Percentiles rank a stretch among this genome's conserved stretches.
Conservation (phyloP, 2,888 invertebrate genomes). For the Conistra vaccinii region DNA sequence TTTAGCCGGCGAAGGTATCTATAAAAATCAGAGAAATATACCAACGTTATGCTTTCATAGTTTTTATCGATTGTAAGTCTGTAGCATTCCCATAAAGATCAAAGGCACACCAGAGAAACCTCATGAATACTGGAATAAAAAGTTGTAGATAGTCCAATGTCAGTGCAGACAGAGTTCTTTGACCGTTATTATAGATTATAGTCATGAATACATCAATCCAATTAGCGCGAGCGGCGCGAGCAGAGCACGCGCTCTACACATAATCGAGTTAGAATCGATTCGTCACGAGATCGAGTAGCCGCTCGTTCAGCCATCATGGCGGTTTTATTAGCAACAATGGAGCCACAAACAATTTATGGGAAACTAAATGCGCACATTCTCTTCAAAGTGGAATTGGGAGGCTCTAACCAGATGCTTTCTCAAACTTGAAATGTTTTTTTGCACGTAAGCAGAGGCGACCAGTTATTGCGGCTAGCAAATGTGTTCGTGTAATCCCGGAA, state of each 20-base stretch:
- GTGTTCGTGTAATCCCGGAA: conserved; percentile 35
- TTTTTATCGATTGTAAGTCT: conserved; percentile 12
- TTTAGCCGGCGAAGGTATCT: not conserved
- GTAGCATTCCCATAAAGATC: conserved; percentile 9
- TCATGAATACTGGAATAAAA: conserved; percentile 49
- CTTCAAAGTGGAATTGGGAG: conserved; percentile 28
- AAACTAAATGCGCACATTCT: conserved; percentile 35
- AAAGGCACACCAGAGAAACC: conserved; percentile 46
- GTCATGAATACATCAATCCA: conserved; percentile 65
- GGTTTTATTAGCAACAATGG: conserved; percentile 47
- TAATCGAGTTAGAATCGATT: conserved; percentile 83
- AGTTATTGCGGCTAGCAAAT: not conserved
- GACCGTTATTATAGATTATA: conserved; percentile 60
- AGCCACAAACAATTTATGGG: conserved; percentile 36
- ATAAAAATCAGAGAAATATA: not conserved
- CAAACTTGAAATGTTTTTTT: conserved; percentile 24
- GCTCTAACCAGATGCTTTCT: conserved; percentile 26
- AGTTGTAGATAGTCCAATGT: conserved; percentile 65
- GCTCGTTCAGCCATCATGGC: conserved; percentile 40
- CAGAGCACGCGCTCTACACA: conserved; percentile 60
- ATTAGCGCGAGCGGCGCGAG: conserved; percentile 63
- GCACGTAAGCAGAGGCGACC: not conserved
- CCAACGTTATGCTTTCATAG: not conserved
- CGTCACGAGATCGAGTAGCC: conserved; percentile 72
- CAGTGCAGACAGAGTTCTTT: conserved; percentile 67